Percentiles rank a stretch among this genome's conserved stretches.
phyloP scores from a whole-genome alignment of 1,140 invertebrate genomes.

The Streblospio benedicti region DNA sequence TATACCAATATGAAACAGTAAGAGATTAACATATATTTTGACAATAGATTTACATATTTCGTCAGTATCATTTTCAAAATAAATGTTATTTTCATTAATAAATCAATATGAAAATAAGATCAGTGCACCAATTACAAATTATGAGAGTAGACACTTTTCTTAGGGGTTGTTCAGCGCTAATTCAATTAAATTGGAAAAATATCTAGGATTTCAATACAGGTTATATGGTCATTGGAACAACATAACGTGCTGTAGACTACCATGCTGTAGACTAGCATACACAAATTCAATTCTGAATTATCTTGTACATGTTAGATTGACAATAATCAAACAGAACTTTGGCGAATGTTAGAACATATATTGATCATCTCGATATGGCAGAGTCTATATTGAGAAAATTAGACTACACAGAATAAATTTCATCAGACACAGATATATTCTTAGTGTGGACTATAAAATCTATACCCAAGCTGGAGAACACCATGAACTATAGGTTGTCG shows the following conservation, averaged over 20 bases:
- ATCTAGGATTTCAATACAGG: too few species aligned
- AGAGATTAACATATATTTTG: too few species aligned
- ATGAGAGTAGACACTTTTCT: background rate
- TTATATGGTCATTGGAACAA: too few species aligned
- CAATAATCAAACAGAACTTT: background rate
- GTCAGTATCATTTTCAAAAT: background rate
- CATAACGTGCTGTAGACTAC: too few species aligned
- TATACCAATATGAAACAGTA: too few species aligned
- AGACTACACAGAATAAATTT: background rate
- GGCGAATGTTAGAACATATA: background rate
- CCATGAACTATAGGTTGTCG: slow-evolving; percentile 8
- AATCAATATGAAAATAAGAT: background rate
- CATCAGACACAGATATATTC: background rate
- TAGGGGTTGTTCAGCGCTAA: too few species aligned
- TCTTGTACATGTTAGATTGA: background rate
- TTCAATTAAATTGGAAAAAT: too few species aligned
- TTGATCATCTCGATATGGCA: background rate
- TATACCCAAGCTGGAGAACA: background rate
- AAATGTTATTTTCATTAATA: background rate
- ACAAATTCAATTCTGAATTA: too few species aligned
- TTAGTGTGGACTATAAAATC: background rate
- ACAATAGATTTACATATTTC: background rate
- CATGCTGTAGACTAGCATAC: too few species aligned
- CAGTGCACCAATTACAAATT: background rate
- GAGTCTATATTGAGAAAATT: background rate